These are phyloP conservation scores for Neolamprologus ventralis DNA, from an alignment of 2,113 vertebrate genomes.

Conservation along the genomic window DNA sequence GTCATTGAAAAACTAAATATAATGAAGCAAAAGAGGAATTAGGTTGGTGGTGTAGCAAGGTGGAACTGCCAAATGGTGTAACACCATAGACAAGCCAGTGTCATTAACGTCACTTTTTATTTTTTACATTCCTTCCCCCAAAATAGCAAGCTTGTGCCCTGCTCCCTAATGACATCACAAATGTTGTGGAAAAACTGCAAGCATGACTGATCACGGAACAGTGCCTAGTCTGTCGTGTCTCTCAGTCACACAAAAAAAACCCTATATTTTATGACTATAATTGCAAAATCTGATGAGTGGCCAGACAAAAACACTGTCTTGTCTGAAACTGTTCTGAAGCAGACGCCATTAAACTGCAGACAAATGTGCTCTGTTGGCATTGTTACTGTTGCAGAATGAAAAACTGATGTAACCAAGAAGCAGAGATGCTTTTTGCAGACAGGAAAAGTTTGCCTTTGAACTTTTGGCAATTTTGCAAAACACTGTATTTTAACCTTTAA, in stretches of 20 bases:
- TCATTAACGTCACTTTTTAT: rapidly evolving
- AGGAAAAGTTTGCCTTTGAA: neutral
- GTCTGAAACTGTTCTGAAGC: neutral
- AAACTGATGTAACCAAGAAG: neutral
- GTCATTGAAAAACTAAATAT: neutral
- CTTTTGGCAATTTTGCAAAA: neutral
- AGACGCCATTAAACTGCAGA: neutral
- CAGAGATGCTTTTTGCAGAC: neutral
- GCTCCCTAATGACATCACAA: neutral
- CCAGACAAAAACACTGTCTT: neutral
- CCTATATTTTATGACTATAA: neutral
- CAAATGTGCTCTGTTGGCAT: neutral
- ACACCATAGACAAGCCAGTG: neutral
- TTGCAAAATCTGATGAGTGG: neutral
- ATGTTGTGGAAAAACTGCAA: neutral
- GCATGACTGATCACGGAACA: neutral
- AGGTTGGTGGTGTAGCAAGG: neutral
- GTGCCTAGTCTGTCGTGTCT: neutral
- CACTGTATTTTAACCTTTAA: neutral
- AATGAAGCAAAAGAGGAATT: neutral
- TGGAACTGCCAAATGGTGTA: neutral
- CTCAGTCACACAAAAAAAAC: neutral
- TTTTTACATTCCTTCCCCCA: neutral
- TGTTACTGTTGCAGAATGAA: neutral
- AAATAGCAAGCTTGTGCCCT: neutral